These are phyloP conservation scores for Belgica antarctica DNA, from an alignment of 2,888 invertebrate species.

Conservation along the genomic window DNA sequence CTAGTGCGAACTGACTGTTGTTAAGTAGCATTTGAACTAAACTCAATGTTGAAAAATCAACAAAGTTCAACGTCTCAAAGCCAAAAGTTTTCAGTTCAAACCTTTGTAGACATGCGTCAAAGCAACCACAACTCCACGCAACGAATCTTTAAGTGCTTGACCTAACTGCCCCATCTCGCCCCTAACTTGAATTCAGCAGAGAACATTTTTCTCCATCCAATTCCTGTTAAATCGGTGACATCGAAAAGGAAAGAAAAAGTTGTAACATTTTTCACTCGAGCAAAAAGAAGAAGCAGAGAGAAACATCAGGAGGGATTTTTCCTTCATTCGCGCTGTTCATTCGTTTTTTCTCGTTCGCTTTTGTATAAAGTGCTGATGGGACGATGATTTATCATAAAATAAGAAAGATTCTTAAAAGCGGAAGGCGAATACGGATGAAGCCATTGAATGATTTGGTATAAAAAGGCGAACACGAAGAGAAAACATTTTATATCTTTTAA, in stretches of 20 bases:
- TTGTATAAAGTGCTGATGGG: slow-evolving; percentile 35
- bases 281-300: not conserved
- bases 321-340: too few species aligned
- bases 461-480: not conserved
- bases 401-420: slow-evolving; percentile 2
- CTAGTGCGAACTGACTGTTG: too few species aligned
- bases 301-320: slow-evolving; percentile 27
- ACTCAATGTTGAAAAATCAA: too few species aligned
- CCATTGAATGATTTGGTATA: slow-evolving; percentile 33
- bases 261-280: slow-evolving; percentile 39
- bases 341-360: not conserved
- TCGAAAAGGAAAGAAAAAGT: slow-evolving; percentile 25
- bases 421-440: slow-evolving; percentile 20
- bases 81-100: too few species aligned
- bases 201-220: slow-evolving; percentile 27
- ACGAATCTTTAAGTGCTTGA: too few species aligned
- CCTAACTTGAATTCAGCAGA: not conserved
- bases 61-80: too few species aligned
- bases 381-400: slow-evolving; percentile 41
- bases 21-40: too few species aligned
- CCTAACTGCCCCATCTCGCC: too few species aligned
- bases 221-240: slow-evolving; percentile 36
- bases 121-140: too few species aligned
- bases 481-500: slow-evolving; percentile 24
- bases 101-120: too few species aligned